These are phyloP conservation scores for Amblyjoppa proteus DNA, from an alignment of 2,888 invertebrate genomes.

Conservation along the genomic window DNA sequence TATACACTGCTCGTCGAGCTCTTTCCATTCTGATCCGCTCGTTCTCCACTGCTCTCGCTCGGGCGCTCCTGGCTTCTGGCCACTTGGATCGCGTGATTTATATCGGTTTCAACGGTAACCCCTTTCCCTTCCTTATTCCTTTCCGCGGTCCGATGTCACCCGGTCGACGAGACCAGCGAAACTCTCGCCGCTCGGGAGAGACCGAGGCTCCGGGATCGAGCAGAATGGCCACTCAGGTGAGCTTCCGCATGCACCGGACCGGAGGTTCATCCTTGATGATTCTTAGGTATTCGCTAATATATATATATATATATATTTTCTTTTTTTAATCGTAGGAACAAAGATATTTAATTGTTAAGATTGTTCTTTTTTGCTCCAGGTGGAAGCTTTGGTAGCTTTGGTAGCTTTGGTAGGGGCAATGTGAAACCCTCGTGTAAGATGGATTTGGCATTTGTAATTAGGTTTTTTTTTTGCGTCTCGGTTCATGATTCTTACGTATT, in stretches of 20 bases:
- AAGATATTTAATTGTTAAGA: too few relatives aligned
- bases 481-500: too few relatives aligned
- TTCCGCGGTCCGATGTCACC: constrained; percentile 68
- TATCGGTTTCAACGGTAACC: constrained; percentile 73
- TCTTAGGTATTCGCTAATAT: too few relatives aligned
- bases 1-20: constrained; percentile 27
- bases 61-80: constrained; percentile 9
- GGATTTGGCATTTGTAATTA: too few relatives aligned
- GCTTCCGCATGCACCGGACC: background rate
- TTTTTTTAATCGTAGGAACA: too few relatives aligned
- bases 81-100: constrained; percentile 76
- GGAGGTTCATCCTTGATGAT: too few relatives aligned
- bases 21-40: constrained; percentile 9
- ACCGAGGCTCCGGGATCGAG: constrained; percentile 32
- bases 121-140: constrained; percentile 66
- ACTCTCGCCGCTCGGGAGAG: constrained; percentile 34
- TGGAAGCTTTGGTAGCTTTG: too few relatives aligned
- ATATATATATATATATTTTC: too few relatives aligned
- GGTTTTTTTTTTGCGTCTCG: too few relatives aligned
- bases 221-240: background rate
- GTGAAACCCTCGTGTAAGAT: too few relatives aligned
- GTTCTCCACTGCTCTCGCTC: constrained; percentile 22
- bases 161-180: constrained; percentile 56
- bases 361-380: too few relatives aligned
- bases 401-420: too few relatives aligned